phyloP scores from a whole-genome alignment of 2,113 vertebrate species.

The Hippocampus guttulatus region DNA sequence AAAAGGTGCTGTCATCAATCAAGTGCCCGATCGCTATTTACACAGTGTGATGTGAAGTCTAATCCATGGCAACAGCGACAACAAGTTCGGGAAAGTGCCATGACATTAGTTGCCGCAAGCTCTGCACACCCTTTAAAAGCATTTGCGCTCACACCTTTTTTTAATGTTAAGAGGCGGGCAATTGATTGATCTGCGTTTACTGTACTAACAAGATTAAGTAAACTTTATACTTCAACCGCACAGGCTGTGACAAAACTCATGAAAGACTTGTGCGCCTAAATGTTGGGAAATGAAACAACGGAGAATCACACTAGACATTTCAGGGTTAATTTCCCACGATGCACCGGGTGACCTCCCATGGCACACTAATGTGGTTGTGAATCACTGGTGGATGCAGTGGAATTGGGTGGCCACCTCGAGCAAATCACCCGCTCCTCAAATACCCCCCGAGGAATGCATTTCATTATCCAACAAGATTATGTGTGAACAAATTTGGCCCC shows the following conservation, averaged over 20 bases:
- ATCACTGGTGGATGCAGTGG: slow-evolving; percentile 21
- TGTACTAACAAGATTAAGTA: background rate
- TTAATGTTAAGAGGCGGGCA: background rate
- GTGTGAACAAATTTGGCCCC: slow-evolving; percentile 47
- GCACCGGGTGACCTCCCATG: background rate
- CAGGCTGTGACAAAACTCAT: background rate
- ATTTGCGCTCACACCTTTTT: background rate
- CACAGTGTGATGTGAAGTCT: slow-evolving; percentile 44
- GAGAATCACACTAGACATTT: background rate
- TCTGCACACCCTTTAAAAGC: slow-evolving; percentile 12
- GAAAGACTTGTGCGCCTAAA: background rate
- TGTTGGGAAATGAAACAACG: background rate
- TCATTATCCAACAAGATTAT: slow-evolving; percentile 45
- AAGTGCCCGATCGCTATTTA: slow-evolving; percentile 53
- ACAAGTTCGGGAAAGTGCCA: slow-evolving; percentile 21
- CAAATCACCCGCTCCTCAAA: slow-evolving; percentile 24
- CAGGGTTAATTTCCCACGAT: background rate
- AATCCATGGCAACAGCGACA: slow-evolving; percentile 22
- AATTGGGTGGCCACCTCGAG: slow-evolving; percentile 35
- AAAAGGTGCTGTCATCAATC: slow-evolving; percentile 67
- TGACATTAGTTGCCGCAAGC: slow-evolving; percentile 9
- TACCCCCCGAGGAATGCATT: slow-evolving; percentile 44
- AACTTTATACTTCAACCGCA: background rate
- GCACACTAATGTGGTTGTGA: background rate
- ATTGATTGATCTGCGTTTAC: background rate